Base-by-base conservation (phyloP, 2,113 vertebrate genomes). In the Nicator chloris region DNA sequence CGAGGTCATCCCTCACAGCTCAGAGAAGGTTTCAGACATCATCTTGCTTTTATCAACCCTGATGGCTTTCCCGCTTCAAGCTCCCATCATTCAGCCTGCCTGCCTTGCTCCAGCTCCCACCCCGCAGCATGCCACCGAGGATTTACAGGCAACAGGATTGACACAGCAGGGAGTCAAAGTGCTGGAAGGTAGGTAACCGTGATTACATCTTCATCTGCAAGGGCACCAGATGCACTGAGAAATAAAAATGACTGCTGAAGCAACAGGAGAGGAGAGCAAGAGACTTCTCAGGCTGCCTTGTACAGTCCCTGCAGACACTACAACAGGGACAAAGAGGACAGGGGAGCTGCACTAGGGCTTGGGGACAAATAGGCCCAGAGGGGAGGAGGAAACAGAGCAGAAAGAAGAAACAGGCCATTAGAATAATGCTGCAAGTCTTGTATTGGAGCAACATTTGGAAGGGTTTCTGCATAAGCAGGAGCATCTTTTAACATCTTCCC, bases 1-100 rank as follows among this genome's bases (percentile, higher is more conserved):
- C 2, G 0, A 8, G 7, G 27, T 21, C 4, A 0, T 35, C 56
- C 61, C 79, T 44, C 0, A 0, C 35, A 86, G 49, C 35, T 50
- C 3, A 0, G 26, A 42, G 68, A 50, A 73, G 8, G 33, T 63
- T 71, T 75, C 73, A 82, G 56, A 68, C 51, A 60, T 49, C 35
- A 51, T 24, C 27, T 77, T 92, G 44, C 24, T 78, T 84, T 82
- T 44, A 71, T 21, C 61, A 76, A 15, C 10, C 30, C 45, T 50
- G 66, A 72, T 4, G 5, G 82, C 31, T 61, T 77, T 75, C 42
- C 60, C 14, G 64, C 76, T 90, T 73, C 0, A 0, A 56, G 80
- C 2, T n/a, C 8, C 37, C 35, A 4, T 71, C 83, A 83, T 51
- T 50, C 64, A 19, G 73, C 30, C 81, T 40, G 63, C 39, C 50